Evolutionary conservation across 2,113 vertebrate species (phyloP).

Genomic region (Pica pica): DNA sequence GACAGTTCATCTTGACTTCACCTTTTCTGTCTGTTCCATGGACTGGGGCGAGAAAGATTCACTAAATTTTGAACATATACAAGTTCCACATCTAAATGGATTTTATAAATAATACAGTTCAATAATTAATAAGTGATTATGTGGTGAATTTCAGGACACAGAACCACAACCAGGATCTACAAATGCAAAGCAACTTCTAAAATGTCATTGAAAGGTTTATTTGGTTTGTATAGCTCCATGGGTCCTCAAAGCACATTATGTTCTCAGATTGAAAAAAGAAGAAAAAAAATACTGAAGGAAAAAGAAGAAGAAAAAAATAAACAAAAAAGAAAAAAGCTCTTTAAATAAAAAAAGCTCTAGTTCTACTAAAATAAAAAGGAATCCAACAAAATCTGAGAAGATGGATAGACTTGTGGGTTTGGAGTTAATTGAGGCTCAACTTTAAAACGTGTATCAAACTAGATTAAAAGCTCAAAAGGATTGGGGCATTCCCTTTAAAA

Average conservation of each 20-base stretch:
- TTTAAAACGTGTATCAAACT: neutral
- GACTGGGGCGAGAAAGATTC: neutral
- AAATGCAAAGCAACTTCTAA: neutral
- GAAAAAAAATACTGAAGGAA: accelerated
- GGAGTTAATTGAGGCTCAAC: neutral
- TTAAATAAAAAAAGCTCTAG: neutral
- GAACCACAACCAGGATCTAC: neutral
- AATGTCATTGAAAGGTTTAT: neutral
- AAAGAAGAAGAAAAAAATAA: no score
- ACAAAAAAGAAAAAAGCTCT: neutral
- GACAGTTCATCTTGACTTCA: neutral
- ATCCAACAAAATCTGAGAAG: neutral
- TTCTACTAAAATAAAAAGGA: neutral
- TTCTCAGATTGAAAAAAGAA: neutral
- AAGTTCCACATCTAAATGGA: neutral
- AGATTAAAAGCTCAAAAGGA: neutral
- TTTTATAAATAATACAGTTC: neutral
- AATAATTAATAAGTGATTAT: neutral
- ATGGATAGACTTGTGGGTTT: neutral
- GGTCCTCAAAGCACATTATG: neutral
- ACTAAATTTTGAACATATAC: neutral
- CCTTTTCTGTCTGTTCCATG: neutral
- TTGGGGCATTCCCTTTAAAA: neutral
- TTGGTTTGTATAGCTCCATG: neutral
- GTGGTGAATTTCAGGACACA: neutral